These are phyloP conservation scores for Pollenia griseotomentosa DNA, from an alignment of 2,888 invertebrate species.

Conservation along the genomic window DNA sequence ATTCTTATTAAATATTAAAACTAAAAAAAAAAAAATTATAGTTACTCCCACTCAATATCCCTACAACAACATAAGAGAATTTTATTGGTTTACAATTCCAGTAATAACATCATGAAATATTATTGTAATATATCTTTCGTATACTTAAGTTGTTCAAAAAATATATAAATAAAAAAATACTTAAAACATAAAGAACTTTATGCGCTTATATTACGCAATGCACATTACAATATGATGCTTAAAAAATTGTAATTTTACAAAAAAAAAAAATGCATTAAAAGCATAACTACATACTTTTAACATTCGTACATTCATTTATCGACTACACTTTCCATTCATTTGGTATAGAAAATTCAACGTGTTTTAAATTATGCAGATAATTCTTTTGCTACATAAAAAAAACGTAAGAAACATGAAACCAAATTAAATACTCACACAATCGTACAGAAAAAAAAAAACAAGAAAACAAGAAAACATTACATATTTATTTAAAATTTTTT, in stretches of 20 bases:
- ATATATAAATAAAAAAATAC: background rate
- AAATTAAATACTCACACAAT: conserved; percentile 12
- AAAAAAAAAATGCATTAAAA: conserved; percentile 20
- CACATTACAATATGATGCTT: conserved; percentile 3
- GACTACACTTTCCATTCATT: background rate
- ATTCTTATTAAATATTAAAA: too few relatives aligned
- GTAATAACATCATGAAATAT: conserved; percentile 1
- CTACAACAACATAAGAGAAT: background rate
- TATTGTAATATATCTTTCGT: background rate
- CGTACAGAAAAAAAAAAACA: conserved; percentile 6
- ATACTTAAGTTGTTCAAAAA: background rate
- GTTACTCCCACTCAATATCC: background rate
- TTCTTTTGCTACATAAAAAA: conserved; percentile 11
- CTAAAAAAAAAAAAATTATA: background rate
- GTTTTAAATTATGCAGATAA: conserved; percentile 58
- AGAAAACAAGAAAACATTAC: conserved; percentile 7
- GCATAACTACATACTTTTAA: background rate
- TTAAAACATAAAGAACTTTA: conserved; percentile 1
- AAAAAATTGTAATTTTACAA: conserved; percentile 30
- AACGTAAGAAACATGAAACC: conserved; percentile 26
- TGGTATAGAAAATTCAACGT: conserved; percentile 20
- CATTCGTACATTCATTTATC: background rate
- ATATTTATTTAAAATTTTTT: conserved; percentile 37
- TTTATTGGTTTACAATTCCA: conserved; percentile 40
- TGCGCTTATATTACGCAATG: conserved; percentile 1